These are phyloP conservation scores for Anguilla japonica DNA, from an alignment of 2,113 vertebrate species.

Conservation along the genomic window DNA sequence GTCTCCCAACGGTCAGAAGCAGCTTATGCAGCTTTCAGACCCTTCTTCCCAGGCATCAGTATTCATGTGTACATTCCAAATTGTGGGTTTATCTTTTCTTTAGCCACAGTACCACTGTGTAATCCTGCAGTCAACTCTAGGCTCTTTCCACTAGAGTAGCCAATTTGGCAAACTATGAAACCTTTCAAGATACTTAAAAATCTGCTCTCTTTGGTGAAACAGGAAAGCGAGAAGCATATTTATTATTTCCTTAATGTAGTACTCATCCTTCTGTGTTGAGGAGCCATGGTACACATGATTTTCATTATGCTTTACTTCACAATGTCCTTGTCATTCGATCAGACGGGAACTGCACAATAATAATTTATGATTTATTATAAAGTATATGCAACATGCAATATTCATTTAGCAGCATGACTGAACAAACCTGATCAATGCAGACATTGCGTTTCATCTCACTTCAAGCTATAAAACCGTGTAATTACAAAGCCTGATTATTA, in stretches of 20 bases:
- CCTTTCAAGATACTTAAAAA: not conserved
- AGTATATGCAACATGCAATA: too few relatives aligned
- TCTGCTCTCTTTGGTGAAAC: not conserved
- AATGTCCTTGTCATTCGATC: too few relatives aligned
- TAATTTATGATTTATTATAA: too few relatives aligned
- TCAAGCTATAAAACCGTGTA: not conserved
- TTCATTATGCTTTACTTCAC: not conserved
- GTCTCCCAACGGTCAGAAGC: not conserved
- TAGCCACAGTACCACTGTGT: not conserved
- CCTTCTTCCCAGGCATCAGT: slow-evolving; percentile 3
- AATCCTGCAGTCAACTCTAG: not conserved
- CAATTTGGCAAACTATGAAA: not conserved
- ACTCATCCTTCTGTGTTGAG: not conserved
- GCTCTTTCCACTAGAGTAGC: not conserved
- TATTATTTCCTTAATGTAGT: not conserved
- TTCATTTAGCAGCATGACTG: too few relatives aligned
- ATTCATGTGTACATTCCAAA: slow-evolving; percentile 8
- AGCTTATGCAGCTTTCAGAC: not conserved
- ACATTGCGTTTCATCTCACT: not conserved
- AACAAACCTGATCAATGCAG: too few relatives aligned
- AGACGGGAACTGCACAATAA: too few relatives aligned
- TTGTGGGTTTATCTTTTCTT: not conserved
- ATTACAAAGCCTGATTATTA: not conserved
- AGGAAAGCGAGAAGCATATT: not conserved
- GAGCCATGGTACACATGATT: not conserved